A percentile compares a stretch with the other conserved stretches of the same genome.
Conservation (phyloP, 2,888 invertebrate species). For the Molanna angustata region DNA sequence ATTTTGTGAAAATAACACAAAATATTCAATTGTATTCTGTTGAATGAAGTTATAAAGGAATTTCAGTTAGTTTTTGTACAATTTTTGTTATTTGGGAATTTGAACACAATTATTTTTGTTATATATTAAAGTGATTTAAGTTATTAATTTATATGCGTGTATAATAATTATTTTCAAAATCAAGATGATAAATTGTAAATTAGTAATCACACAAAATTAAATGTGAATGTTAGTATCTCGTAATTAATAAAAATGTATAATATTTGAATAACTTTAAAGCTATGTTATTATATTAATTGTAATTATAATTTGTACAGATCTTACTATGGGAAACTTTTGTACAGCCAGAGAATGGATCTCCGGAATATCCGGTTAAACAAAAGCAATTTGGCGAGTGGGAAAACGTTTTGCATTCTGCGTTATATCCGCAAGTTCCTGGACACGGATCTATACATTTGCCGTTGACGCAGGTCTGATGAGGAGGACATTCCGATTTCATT, state of each 20-base stretch:
- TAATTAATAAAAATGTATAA: no score
- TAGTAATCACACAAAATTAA: no score
- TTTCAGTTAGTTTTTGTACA: no score
- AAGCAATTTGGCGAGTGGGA: conserved; percentile 53
- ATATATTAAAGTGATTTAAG: no score
- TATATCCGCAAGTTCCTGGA: conserved; percentile 52
- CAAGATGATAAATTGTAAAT: no score
- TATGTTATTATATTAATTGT: no score
- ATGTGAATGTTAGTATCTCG: no score
- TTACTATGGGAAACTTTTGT: conserved; percentile 37
- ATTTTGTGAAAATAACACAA: conserved; percentile 1
- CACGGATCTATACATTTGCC: conserved; percentile 56
- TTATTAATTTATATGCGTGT: no score
- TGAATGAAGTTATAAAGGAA: no score
- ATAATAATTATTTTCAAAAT: no score
- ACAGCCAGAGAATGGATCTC: conserved; percentile 63
- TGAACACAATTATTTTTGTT: not conserved
- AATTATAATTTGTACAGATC: conserved; percentile 1
- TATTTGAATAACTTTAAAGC: no score
- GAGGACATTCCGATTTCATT: conserved; percentile 53
- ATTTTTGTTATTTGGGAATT: not conserved
- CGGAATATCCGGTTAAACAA: conserved; percentile 55
- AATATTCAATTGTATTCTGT: no score
- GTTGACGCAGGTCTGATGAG: conserved; percentile 51
- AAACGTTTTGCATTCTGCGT: conserved; percentile 52